These are phyloP conservation scores for Cyclophora albipunctata DNA, from an alignment of 2,888 invertebrate genomes.

Conservation along the genomic window DNA sequence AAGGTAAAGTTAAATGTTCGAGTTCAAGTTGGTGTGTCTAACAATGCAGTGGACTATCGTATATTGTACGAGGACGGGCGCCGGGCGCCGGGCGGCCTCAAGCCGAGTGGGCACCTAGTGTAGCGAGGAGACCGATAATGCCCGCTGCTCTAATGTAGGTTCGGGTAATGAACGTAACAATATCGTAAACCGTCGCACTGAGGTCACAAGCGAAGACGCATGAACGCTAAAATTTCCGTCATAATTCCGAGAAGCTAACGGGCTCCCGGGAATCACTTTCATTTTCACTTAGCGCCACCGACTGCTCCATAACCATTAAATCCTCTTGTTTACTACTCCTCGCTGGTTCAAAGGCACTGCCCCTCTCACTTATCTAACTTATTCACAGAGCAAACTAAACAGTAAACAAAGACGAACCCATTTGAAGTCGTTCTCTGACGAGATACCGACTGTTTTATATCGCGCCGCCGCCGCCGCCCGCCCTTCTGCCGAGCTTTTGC, in stretches of 20 bases:
- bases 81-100: no score
- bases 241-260: conserved; percentile 50
- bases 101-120: no score
- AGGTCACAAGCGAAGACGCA: conserved; percentile 34
- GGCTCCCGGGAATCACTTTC: conserved; percentile 56
- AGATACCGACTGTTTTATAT: conserved; percentile 36
- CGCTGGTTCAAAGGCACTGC: conserved; percentile 30
- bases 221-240: conserved; percentile 41
- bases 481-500: background rate
- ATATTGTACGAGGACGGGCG: no score
- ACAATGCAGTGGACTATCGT: no score
- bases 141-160: conserved; percentile 30
- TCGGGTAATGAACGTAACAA: conserved; percentile 38
- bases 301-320: conserved; percentile 61
- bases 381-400: conserved; percentile 52
- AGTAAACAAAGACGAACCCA: conserved; percentile 39
- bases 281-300: conserved; percentile 62
- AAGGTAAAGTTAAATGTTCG: no score
- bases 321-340: conserved; percentile 53
- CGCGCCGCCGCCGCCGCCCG: background rate
- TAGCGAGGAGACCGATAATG: conserved; percentile 21
- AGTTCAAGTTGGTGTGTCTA: no score
- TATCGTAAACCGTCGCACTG: conserved; percentile 33
- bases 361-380: conserved; percentile 46
- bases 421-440: conserved; percentile 32